phyloP scores from a whole-genome alignment of 2,113 vertebrate genomes.

The Riparia riparia region DNA sequence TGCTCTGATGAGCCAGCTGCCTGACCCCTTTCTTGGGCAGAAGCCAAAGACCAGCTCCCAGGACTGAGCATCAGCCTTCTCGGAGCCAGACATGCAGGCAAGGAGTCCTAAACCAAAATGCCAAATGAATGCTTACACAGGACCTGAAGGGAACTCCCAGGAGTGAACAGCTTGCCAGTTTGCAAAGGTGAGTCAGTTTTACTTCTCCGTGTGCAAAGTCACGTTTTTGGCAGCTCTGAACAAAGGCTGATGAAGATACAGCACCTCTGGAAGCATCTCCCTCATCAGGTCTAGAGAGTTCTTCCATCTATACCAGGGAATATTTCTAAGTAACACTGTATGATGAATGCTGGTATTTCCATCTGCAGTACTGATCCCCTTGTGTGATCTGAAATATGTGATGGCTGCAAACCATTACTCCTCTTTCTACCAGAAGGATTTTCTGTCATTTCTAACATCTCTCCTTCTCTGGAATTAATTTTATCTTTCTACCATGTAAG shows the following conservation, averaged over 20 bases:
- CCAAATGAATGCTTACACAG: rapidly evolving
- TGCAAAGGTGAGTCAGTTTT: background rate
- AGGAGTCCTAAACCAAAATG: background rate
- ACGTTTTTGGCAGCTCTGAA: background rate
- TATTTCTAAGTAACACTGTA: background rate
- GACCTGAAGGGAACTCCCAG: background rate
- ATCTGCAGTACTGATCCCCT: background rate
- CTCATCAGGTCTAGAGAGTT: background rate
- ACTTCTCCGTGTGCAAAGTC: background rate
- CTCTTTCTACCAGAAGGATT: background rate
- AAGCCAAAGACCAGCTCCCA: background rate
- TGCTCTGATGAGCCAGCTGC: background rate
- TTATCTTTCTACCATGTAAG: background rate
- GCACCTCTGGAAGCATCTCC: background rate
- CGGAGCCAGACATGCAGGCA: rapidly evolving
- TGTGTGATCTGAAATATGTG: background rate
- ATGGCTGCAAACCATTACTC: slow-evolving; percentile 14
- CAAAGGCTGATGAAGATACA: background rate
- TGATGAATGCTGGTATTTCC: background rate
- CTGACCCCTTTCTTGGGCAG: background rate
- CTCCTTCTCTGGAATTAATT: slow-evolving; percentile 40
- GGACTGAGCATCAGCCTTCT: background rate
- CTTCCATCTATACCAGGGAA: background rate
- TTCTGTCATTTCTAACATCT: slow-evolving; percentile 1
- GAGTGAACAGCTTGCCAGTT: background rate